Base-by-base conservation (phyloP, 2,797 vertebrate species). In the Trichosurus vulpecula region DNA sequence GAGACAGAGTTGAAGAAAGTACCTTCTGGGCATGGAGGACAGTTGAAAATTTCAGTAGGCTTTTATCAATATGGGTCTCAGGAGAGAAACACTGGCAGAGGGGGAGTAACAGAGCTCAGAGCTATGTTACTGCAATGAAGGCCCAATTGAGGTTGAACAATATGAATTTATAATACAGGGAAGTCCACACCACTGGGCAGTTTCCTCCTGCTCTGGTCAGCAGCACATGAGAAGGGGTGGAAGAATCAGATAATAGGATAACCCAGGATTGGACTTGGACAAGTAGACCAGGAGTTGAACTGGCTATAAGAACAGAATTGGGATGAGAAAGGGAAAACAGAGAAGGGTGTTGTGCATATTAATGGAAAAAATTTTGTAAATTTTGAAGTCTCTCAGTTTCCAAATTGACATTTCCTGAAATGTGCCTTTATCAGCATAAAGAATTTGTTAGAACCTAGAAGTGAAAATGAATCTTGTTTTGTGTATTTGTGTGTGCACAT, bases 331-430 rank as follows among this genome's bases (percentile, higher is more conserved):
- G 61, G n/a, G 61, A 74, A 74, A 35, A 66, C 61, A 66, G 30
- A 66, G 66, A 10, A 58, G 30, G 10, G 10, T 41, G 66, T 25
- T 81, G 1, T 41, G 6, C 31, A 74, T 92, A 91, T 92, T 58
- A 2, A 16, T 58, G 47, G 19, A 2, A 58, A 35, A n/a, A 92
- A 57, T 41, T 87, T 90, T 41, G 27, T 54, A 95, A 81, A 54
- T 93, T 53, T 92, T 96, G 52, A 35, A 61, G 94, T 94, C 29
- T 93, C 52, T 91, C 47, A 92, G 95, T 54, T 94, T 61, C 90
- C 9, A 52, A 95, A 92, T 19, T n/a, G 96, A 35, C 66, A 27
- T 95, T 93, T 54, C 92, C 61, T 96, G 95, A 95, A 91, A 96
- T 95, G 52, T 94, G 27, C 66, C 11, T 96, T 93, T 29, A 91